These are phyloP conservation scores for Palythoa grandis DNA, from an alignment of 92 coral and sea anemone species.

Conservation along the genomic window DNA sequence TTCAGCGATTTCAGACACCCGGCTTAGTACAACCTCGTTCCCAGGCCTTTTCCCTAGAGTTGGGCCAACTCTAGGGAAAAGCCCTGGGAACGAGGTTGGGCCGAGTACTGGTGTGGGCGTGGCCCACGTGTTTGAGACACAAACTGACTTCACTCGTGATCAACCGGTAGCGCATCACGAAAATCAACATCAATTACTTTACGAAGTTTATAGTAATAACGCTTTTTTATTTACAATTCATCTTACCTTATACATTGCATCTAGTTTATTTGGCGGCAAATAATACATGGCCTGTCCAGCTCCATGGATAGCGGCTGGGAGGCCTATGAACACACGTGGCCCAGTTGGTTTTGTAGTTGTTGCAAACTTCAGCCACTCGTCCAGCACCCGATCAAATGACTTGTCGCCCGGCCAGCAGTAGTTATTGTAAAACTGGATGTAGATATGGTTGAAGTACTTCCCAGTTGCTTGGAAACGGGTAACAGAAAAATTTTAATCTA, in stretches of 20 bases:
- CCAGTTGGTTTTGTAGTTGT: slow-evolving; percentile 55
- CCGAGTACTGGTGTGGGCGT: too few relatives aligned
- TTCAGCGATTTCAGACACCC: too few relatives aligned
- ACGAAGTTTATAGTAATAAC: too few relatives aligned
- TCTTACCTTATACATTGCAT: slow-evolving; percentile 60
- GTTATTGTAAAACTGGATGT: slow-evolving; percentile 87
- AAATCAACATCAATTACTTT: too few relatives aligned
- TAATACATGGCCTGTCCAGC: slow-evolving; percentile 74
- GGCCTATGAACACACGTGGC: slow-evolving; percentile 83
- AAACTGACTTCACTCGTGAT: too few relatives aligned
- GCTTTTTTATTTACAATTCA: too few relatives aligned
- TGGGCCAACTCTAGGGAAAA: too few relatives aligned
- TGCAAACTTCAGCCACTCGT: slow-evolving; percentile 77
- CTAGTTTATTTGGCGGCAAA: slow-evolving; percentile 73
- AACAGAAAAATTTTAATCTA: background rate
- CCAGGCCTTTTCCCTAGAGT: too few relatives aligned
- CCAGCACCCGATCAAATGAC: slow-evolving; percentile 54
- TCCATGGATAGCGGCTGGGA: slow-evolving; percentile 74
- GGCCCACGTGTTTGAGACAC: too few relatives aligned
- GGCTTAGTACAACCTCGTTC: too few relatives aligned
- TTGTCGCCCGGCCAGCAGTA: slow-evolving; percentile 86
- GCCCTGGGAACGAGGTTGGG: too few relatives aligned
- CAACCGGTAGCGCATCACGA: too few relatives aligned
- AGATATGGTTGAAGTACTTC: slow-evolving; percentile 76
- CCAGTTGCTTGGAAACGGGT: slow-evolving; percentile 58